A percentile compares a stretch with the other conserved stretches of the same genome.
These are phyloP conservation scores for Lepidurus packardi DNA, from an alignment of 1,140 invertebrate genomes.

Conservation along the genomic window DNA sequence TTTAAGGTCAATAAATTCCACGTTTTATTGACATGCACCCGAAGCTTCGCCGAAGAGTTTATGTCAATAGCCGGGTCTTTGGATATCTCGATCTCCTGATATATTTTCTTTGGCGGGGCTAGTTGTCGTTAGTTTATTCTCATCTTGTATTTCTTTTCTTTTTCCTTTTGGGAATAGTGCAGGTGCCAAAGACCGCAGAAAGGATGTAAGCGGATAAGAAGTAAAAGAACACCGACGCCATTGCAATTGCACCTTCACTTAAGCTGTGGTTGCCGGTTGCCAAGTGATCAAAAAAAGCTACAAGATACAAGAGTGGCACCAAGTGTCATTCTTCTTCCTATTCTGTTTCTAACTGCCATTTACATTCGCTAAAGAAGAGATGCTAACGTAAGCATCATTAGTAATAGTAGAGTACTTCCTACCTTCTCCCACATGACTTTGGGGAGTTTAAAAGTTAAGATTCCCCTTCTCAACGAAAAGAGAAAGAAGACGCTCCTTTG, in stretches of 20 bases:
- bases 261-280: not conserved
- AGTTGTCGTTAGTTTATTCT: not conserved
- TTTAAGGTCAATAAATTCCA: not conserved
- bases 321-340: not conserved
- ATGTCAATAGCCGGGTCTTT: not conserved
- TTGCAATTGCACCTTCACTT: not conserved
- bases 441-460: not conserved
- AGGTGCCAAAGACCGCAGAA: constrained; percentile 12
- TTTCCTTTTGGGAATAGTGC: not conserved
- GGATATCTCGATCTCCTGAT: too few relatives aligned
- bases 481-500: constrained; percentile 7
- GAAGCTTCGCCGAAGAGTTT: not conserved
- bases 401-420: too few relatives aligned
- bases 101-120: too few relatives aligned
- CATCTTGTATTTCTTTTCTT: not conserved
- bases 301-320: not conserved
- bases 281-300: not conserved
- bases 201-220: not conserved
- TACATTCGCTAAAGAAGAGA: too few relatives aligned
- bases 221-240: not conserved
- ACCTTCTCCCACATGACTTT: not conserved
- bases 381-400: too few relatives aligned
- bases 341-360: not conserved
- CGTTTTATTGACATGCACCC: not conserved
- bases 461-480: not conserved